Percentiles rank a stretch among this genome's conserved stretches.
phyloP scores from a whole-genome alignment of 2,888 invertebrate species.

The Hydrotaea cyrtoneurina region DNA sequence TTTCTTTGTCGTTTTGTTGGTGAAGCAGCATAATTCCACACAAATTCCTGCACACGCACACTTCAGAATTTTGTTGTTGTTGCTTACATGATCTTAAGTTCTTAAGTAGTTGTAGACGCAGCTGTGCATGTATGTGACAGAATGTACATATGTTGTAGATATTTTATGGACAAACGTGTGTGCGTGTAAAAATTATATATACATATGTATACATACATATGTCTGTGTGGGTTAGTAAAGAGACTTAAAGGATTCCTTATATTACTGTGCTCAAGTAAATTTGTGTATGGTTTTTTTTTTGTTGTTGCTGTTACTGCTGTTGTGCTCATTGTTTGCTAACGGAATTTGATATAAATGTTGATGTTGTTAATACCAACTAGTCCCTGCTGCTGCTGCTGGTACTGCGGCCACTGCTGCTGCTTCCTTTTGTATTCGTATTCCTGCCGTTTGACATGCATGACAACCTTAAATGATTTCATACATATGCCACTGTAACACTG shows the following conservation, averaged over 20 bases:
- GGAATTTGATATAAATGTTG: not conserved
- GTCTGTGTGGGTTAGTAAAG: constrained; percentile 12
- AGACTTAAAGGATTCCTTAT: constrained; percentile 45
- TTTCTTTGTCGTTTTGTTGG: too few relatives aligned
- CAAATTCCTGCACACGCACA: too few relatives aligned
- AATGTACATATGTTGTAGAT: not conserved
- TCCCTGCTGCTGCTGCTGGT: not conserved
- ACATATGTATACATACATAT: too few relatives aligned
- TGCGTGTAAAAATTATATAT: too few relatives aligned
- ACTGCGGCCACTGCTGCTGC: not conserved
- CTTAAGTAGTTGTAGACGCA: too few relatives aligned
- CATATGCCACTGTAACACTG: constrained; percentile 1
- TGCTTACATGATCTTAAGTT: too few relatives aligned
- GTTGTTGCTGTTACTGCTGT: not conserved
- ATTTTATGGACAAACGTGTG: not conserved
- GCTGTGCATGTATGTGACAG: not conserved
- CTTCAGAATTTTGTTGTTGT: too few relatives aligned
- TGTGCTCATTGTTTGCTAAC: constrained; percentile 35
- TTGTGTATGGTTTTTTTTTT: constrained; percentile 44
- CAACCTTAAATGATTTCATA: constrained; percentile 26
- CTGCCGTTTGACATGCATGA: constrained; percentile 13
- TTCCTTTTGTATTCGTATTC: not conserved
- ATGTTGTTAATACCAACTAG: not conserved
- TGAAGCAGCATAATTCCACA: too few relatives aligned
- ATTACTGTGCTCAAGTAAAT: constrained; percentile 58